These are phyloP conservation scores for Agriopis leucophaearia DNA, from an alignment of 2,888 invertebrate genomes.

Conservation along the genomic window DNA sequence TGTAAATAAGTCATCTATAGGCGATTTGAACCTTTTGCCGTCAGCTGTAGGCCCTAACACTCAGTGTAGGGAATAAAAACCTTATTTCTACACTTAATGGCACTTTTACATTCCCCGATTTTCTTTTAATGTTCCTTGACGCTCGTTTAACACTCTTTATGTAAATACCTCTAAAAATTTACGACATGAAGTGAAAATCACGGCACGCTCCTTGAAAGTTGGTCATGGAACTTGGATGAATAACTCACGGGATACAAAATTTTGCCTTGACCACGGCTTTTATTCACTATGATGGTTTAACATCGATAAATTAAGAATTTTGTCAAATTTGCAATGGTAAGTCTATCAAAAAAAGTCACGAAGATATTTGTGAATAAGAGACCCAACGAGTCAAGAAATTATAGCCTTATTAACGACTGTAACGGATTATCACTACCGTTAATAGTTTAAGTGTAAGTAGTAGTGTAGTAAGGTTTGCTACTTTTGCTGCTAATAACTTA, in stretches of 20 bases:
- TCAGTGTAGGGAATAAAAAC: constrained; percentile 17
- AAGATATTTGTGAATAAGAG: too few species aligned
- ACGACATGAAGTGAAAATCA: constrained; percentile 38
- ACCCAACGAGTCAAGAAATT: too few species aligned
- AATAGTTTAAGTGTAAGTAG: too few species aligned
- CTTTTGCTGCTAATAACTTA: too few species aligned
- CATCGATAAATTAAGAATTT: too few species aligned
- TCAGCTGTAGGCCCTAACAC: constrained; percentile 1
- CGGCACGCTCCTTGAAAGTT: constrained; percentile 29
- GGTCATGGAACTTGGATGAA: not conserved
- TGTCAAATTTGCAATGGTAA: too few species aligned
- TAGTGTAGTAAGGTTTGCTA: too few species aligned
- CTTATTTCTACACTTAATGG: constrained; percentile 25
- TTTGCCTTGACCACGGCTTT: not conserved
- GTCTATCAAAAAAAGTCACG: too few species aligned
- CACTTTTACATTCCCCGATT: constrained; percentile 31
- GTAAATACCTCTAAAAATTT: constrained; percentile 43
- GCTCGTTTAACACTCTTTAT: constrained; percentile 42
- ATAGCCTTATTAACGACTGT: too few species aligned
- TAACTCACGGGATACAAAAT: not conserved
- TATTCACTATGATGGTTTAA: too few species aligned
- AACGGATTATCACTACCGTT: too few species aligned
- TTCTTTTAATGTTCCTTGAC: constrained; percentile 43
- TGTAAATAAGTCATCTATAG: not conserved
- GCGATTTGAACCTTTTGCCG: not conserved